These are phyloP conservation scores for Paraescarpia echinospica DNA, from an alignment of 1,140 invertebrate genomes.

Conservation along the genomic window DNA sequence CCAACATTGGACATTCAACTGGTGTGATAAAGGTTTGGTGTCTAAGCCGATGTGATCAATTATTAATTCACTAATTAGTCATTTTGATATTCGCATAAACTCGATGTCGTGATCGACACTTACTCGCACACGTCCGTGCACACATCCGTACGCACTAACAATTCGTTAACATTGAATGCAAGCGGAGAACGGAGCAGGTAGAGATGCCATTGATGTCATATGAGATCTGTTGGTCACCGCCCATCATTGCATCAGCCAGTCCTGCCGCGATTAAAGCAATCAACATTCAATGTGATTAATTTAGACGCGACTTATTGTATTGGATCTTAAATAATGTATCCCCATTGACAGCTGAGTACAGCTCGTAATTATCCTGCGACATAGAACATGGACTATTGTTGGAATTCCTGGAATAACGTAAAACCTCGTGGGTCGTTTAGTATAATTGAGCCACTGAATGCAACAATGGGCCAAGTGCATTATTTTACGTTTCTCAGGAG, in stretches of 20 bases:
- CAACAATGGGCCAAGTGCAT: too few species aligned
- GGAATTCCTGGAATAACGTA: not conserved
- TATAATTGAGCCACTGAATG: too few species aligned
- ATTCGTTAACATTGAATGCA: not conserved
- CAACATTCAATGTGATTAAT: not conserved
- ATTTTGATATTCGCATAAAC: not conserved
- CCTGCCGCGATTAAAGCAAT: not conserved
- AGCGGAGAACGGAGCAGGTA: not conserved
- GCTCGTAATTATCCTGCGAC: not conserved
- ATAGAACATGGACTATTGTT: not conserved
- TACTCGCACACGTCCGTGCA: not conserved
- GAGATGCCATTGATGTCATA: not conserved
- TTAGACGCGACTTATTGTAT: not conserved
- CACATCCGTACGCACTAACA: not conserved
- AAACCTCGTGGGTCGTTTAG: too few species aligned
- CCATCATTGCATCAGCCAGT: not conserved
- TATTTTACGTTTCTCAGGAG: too few species aligned
- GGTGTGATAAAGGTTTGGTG: not conserved
- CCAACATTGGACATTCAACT: not conserved
- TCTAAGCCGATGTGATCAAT: not conserved
- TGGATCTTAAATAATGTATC: not conserved
- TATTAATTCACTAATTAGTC: not conserved
- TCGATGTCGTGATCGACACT: not conserved
- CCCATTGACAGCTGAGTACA: not conserved
- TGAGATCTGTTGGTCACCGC: not conserved